phyloP scores from a whole-genome alignment of 2,113 vertebrate species.

The Pangasianodon gigas region DNA sequence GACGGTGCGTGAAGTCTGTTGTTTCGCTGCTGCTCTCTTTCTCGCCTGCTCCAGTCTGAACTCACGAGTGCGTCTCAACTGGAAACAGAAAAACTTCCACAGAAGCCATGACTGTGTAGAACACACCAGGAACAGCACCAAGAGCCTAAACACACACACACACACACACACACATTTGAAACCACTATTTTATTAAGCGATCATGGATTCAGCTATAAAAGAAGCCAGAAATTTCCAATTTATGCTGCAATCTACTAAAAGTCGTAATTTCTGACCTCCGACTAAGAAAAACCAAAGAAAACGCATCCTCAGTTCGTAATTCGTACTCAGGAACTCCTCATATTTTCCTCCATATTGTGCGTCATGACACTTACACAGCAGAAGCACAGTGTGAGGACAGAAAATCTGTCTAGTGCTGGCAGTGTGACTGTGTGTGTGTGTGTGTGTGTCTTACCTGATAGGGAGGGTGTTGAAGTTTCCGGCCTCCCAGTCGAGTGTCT shows the following conservation, averaged over 20 bases:
- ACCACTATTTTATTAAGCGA: neutral
- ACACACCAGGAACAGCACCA: constrained; percentile 86
- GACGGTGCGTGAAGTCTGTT: constrained; percentile 75
- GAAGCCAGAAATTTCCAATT: neutral
- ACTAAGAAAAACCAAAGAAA: neutral
- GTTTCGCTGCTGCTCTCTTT: constrained; percentile 76
- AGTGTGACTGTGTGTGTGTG: neutral
- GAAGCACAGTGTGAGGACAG: neutral
- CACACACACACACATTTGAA: constrained; percentile 23
- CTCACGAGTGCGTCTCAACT: constrained; percentile 92
- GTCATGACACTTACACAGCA: neutral
- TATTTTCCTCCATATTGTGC: neutral
- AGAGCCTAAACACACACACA: constrained; percentile 76
- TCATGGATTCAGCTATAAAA: neutral
- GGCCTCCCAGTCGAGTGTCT: constrained; percentile 81
- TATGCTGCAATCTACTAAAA: neutral
- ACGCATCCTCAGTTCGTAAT: neutral
- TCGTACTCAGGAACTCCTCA: neutral
- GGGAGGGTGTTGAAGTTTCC: constrained; percentile 92
- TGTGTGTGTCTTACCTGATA: constrained; percentile 79
- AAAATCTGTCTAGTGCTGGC: neutral
- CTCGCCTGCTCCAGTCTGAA: constrained; percentile 86
- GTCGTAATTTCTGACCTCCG: neutral
- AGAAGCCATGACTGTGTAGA: constrained; percentile 93
- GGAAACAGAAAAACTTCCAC: constrained; percentile 97